Conservation (phyloP, 1,140 invertebrate species). For the Caenorhabditis brenneri region DNA sequence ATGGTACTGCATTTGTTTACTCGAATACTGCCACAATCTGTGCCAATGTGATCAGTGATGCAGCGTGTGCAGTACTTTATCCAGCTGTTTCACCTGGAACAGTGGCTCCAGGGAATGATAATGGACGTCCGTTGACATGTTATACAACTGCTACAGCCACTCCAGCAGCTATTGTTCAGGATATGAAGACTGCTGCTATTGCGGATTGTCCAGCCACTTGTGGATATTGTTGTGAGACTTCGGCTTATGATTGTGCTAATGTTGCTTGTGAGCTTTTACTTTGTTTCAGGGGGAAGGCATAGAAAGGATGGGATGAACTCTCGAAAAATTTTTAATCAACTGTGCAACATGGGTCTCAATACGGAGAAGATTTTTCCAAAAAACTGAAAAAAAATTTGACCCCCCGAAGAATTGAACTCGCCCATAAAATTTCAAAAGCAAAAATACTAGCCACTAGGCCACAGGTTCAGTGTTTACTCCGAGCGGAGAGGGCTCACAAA, state of each 20-base stretch:
- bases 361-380: too few relatives aligned
- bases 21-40: not conserved
- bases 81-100: not conserved
- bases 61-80: not conserved
- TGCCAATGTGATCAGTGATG: not conserved
- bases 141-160: not conserved
- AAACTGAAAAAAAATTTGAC: too few relatives aligned
- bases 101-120: not conserved
- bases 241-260: slow-evolving; percentile 3
- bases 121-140: not conserved
- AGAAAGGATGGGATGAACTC: too few relatives aligned
- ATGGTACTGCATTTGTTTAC: not conserved
- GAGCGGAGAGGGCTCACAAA: too few relatives aligned
- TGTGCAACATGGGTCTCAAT: too few relatives aligned
- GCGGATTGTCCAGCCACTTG: slow-evolving; percentile 19
- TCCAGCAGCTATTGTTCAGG: not conserved
- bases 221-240: slow-evolving; percentile 23
- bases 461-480: too few relatives aligned
- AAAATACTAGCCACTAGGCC: too few relatives aligned
- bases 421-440: too few relatives aligned
- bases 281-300: too few relatives aligned
- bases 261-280: not conserved
- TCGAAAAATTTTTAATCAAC: too few relatives aligned
- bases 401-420: too few relatives aligned
- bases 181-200: not conserved